Percentiles rank a stretch among this genome's conserved stretches.
Evolutionary conservation across 2,113 vertebrate genomes (phyloP).

Genomic region (Phaethon lepturus): DNA sequence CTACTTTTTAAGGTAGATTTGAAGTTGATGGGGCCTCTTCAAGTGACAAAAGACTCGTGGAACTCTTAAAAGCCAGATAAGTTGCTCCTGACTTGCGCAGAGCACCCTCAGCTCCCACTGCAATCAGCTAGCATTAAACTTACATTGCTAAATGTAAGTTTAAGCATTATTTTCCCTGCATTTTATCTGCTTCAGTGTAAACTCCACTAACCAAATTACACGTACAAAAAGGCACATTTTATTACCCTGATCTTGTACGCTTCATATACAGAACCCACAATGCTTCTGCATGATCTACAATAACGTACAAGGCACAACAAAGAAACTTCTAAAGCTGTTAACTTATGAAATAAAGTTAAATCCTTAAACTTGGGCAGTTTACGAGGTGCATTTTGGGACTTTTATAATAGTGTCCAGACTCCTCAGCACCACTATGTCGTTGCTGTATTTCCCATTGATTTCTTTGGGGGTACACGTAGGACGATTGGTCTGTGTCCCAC

Average conservation of each 20-base stretch:
- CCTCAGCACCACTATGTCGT: neutral
- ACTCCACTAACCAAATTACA: neutral
- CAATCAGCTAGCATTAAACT: neutral
- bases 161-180: neutral
- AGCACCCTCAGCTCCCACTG: neutral
- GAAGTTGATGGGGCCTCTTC: constrained; percentile 26
- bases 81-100: neutral
- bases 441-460: neutral
- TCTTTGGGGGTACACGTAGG: neutral
- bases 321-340: neutral
- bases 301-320: neutral
- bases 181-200: neutral
- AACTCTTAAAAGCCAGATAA: constrained; percentile 31
- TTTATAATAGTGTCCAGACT: neutral
- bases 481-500: neutral
- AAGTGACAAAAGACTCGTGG: constrained; percentile 5
- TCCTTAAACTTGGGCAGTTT: neutral
- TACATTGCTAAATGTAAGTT: neutral
- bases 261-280: neutral
- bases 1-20: constrained; percentile 40
- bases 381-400: neutral
- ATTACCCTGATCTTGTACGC: no score
- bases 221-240: neutral
- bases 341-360: neutral
- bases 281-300: neutral